These are phyloP conservation scores for Archocentrus centrarchus DNA, from an alignment of 2,113 vertebrate species.

Conservation along the genomic window DNA sequence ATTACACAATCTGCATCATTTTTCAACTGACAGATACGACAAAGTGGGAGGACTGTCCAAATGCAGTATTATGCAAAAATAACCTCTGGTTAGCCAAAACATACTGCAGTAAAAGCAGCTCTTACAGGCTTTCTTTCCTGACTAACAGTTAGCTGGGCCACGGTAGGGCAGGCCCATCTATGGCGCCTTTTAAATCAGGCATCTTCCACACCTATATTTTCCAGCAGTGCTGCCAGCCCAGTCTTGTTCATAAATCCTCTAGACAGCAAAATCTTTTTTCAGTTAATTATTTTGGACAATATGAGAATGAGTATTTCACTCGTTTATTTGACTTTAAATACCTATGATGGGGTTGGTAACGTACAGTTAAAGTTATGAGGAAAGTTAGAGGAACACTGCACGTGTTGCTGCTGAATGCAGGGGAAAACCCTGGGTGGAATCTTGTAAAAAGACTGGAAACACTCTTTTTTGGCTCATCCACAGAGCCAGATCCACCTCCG, in stretches of 20 bases:
- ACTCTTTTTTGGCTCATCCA: constrained; percentile 36
- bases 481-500: constrained; percentile 3
- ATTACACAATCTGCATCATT: neutral
- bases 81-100: neutral
- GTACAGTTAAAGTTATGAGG: neutral
- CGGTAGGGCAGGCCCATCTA: neutral
- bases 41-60: neutral
- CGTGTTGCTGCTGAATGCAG: constrained; percentile 4
- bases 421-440: constrained; percentile 58
- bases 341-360: neutral
- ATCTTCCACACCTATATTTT: constrained; percentile 18
- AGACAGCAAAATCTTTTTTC: neutral
- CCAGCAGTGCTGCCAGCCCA: neutral
- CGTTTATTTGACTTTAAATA: neutral
- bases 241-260: constrained; percentile 20
- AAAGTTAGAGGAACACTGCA: neutral
- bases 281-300: neutral
- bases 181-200: constrained; percentile 1
- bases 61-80: neutral
- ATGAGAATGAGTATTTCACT: neutral
- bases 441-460: constrained; percentile 43
- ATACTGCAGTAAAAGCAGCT: neutral
- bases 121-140: neutral
- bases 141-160: constrained; percentile 5
- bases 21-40: too few species aligned